These are phyloP conservation scores for Darevskia mixta DNA, from an alignment of 2,797 vertebrate genomes.

Conservation along the genomic window DNA sequence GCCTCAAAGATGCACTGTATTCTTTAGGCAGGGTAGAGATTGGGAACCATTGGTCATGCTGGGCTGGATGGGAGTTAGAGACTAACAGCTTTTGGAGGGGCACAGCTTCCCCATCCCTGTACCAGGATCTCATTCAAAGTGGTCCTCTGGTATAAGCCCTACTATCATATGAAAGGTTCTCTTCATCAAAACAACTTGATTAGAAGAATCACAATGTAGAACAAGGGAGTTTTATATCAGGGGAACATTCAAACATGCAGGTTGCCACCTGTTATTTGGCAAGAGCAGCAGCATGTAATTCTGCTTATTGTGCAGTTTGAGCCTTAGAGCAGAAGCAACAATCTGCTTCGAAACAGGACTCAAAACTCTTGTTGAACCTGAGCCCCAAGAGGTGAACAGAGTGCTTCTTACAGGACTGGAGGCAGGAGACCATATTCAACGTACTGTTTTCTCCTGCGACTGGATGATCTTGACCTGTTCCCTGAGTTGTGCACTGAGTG, in stretches of 20 bases:
- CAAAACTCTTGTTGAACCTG: neutral
- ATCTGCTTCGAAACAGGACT: neutral
- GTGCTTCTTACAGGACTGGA: neutral
- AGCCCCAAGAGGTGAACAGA: neutral
- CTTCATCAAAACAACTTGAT: neutral
- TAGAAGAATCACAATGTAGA: neutral
- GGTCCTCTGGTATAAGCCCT: neutral
- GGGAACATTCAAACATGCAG: neutral
- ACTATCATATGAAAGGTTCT: neutral
- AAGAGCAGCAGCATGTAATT: neutral
- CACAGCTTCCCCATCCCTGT: too few species aligned
- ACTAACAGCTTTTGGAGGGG: too few species aligned
- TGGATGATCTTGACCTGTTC: slow-evolving; percentile 68
- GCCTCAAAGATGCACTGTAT: neutral
- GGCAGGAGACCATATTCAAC: neutral
- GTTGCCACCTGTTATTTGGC: neutral
- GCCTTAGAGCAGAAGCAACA: neutral
- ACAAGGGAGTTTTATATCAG: neutral
- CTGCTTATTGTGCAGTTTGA: neutral
- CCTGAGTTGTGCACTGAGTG: slow-evolving; percentile 61
- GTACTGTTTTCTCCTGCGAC: slow-evolving; percentile 76
- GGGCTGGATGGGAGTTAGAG: too few species aligned
- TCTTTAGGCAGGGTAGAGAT: neutral
- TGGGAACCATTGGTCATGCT: neutral
- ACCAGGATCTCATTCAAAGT: neutral